A percentile compares a stretch with the other conserved stretches of the same genome.
These are phyloP conservation scores for Saturnia pavonia DNA, from an alignment of 2,888 invertebrate genomes.

Conservation along the genomic window DNA sequence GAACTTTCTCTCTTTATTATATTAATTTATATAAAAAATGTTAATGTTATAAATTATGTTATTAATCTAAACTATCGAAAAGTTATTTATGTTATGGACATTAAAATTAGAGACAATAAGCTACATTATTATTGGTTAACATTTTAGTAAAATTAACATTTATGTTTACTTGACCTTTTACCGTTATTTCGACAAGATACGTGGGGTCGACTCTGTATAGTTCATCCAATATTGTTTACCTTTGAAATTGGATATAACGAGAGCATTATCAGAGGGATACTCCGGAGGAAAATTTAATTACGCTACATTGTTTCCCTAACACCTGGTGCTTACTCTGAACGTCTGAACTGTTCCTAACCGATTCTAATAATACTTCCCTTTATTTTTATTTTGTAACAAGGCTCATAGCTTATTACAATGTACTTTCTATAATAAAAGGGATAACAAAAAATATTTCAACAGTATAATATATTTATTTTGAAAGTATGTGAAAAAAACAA, in stretches of 20 bases:
- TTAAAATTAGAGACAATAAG: conserved; percentile 2
- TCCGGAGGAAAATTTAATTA: conserved; percentile 50
- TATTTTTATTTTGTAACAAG: conserved; percentile 8
- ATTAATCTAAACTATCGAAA: not conserved
- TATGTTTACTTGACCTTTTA: conserved; percentile 40
- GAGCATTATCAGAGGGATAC: conserved; percentile 45
- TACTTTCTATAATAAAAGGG: not conserved
- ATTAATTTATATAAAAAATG: no score
- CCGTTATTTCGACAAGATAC: conserved; percentile 35
- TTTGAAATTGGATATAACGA: conserved; percentile 58
- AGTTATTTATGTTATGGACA: not conserved
- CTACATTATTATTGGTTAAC: not conserved
- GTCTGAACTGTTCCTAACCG: conserved; percentile 15
- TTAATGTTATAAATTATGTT: not conserved
- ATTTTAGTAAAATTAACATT: conserved; percentile 10
- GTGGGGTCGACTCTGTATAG: conserved; percentile 33
- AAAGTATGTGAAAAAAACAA: no score
- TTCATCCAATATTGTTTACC: conserved; percentile 45
- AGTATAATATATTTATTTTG: not conserved
- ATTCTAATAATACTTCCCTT: conserved; percentile 10
- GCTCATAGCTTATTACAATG: not conserved
- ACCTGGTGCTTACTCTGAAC: conserved; percentile 26
- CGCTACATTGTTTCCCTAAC: conserved; percentile 32
- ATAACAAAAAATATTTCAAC: not conserved
- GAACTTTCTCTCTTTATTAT: no score